Conservation (phyloP, 1,140 invertebrate genomes). For the Halesus radiatus region DNA sequence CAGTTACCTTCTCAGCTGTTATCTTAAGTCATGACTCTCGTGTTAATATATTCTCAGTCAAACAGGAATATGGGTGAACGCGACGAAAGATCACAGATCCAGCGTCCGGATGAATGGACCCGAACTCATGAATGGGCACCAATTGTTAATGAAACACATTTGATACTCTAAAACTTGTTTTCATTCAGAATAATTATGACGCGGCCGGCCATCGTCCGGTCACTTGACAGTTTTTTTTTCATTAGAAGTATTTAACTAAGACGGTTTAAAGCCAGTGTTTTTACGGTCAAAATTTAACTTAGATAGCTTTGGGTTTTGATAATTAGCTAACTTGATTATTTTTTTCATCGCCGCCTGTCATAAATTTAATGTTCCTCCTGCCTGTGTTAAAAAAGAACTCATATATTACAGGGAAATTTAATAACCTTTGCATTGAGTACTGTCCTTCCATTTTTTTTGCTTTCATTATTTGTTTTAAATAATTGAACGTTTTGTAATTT, state of each 20-base stretch:
- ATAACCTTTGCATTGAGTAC: no score
- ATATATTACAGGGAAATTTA: no score
- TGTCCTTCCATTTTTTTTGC: no score
- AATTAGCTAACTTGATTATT: no score
- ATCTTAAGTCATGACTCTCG: constrained; percentile 5
- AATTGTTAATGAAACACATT: constrained; percentile 51
- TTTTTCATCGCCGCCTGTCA: no score
- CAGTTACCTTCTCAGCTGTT: neutral
- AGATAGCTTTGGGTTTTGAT: no score
- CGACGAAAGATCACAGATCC: constrained; percentile 28
- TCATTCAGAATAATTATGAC: constrained; percentile 51
- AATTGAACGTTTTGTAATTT: no score
- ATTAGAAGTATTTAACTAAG: neutral
- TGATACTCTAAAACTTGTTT: constrained; percentile 51
- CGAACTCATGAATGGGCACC: constrained; percentile 41
- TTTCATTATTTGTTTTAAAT: no score
- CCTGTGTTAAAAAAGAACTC: no score
- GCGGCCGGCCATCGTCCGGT: neutral
- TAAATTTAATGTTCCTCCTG: no score
- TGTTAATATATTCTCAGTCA: constrained; percentile 7
- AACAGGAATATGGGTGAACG: constrained; percentile 29
- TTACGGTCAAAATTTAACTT: no score
- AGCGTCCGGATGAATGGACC: constrained; percentile 44
- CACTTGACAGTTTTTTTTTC: constrained; percentile 19
- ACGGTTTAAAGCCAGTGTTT: constrained; percentile 1